Percentiles rank a stretch among this genome's conserved stretches.
phyloP scores from a whole-genome alignment of 2,113 vertebrate species.

The Probosciger aterrimus region DNA sequence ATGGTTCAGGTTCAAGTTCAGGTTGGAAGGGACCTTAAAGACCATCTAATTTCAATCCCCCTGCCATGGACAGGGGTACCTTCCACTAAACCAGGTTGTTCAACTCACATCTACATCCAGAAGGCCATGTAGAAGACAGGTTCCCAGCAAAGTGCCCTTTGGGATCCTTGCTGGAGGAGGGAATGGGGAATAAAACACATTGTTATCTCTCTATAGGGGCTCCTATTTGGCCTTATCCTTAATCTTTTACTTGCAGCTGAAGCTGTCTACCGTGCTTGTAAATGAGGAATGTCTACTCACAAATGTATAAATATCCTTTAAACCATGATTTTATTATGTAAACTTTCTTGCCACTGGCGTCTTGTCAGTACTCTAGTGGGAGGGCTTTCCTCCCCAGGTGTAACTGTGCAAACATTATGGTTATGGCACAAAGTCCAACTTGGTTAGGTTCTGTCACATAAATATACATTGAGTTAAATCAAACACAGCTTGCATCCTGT shows the following conservation, averaged over 20 bases:
- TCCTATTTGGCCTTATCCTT: not conserved
- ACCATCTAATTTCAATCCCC: not conserved
- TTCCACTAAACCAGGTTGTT: not conserved
- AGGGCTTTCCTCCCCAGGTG: constrained; percentile 36
- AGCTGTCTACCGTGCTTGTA: not conserved
- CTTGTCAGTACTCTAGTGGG: not conserved
- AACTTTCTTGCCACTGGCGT: constrained; percentile 28
- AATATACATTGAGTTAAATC: constrained; percentile 25
- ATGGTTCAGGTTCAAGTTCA: not conserved
- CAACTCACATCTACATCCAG: not conserved
- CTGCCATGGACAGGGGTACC: not conserved
- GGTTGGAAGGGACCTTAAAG: not conserved
- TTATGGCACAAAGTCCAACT: constrained; percentile 9
- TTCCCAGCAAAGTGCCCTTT: not conserved
- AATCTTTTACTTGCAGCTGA: not conserved
- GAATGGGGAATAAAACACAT: not conserved
- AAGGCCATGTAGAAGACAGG: not conserved
- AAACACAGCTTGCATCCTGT: constrained; percentile 29
- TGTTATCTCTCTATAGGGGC: not conserved
- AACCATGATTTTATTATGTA: constrained; percentile 21
- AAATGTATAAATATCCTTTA: constrained; percentile 47
- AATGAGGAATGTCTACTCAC: constrained; percentile 28
- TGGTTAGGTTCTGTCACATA: constrained; percentile 36
- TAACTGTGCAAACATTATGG: constrained; percentile 31
- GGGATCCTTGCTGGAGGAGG: not conserved